Percentiles rank a stretch among this genome's conserved stretches.
Conservation (phyloP, 1,140 invertebrate genomes). For the Lasaia peninsularis region DNA sequence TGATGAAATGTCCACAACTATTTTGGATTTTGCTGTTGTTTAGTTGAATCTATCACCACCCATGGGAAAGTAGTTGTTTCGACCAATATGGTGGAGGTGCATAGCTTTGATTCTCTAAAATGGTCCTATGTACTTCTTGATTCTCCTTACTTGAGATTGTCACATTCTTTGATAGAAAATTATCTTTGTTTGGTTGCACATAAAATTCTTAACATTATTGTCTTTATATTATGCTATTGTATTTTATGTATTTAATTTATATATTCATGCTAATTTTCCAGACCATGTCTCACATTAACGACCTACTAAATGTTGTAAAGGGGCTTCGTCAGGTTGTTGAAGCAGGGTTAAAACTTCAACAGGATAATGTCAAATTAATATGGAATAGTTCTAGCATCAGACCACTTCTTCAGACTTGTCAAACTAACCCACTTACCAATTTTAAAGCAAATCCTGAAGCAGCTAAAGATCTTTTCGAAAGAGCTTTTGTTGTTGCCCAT, state of each 20-base stretch:
- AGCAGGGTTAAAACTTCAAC: constrained; percentile 78
- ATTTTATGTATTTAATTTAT: constrained; percentile 13
- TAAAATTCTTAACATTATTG: not conserved
- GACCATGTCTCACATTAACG: constrained; percentile 79
- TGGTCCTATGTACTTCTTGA: no score
- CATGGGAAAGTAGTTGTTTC: no score
- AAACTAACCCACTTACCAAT: constrained; percentile 49
- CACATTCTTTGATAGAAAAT: no score
- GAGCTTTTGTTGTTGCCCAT: constrained; percentile 53
- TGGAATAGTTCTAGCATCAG: constrained; percentile 82
- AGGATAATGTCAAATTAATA: constrained; percentile 74
- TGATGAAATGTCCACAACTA: no score
- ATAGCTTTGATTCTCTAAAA: no score
- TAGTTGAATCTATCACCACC: no score
- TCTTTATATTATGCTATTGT: not conserved
- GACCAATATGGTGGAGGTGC: no score
- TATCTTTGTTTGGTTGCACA: no score
- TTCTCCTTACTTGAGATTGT: no score
- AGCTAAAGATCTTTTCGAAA: constrained; percentile 53
- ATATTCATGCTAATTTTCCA: constrained; percentile 42
- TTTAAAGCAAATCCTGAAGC: constrained; percentile 42
- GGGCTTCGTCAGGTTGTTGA: constrained; percentile 80
- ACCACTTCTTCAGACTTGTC: constrained; percentile 63
- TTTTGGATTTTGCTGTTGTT: no score
- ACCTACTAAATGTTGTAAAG: constrained; percentile 79